Conservation (phyloP, 2,888 invertebrate genomes). For the Entomobrya proxima region DNA sequence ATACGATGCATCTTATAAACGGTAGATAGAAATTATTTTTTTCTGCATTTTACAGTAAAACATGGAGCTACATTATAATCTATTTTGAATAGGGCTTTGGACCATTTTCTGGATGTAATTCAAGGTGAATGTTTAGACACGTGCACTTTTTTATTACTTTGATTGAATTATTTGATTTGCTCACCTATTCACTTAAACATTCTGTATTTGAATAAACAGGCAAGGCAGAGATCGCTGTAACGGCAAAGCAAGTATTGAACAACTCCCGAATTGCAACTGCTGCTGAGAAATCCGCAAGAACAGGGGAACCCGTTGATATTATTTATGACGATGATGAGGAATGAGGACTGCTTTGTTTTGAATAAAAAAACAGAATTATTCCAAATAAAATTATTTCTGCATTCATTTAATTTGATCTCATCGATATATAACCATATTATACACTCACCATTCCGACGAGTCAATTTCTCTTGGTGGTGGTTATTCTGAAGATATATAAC, state of each 20-base stretch:
- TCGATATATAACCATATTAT: too few relatives aligned
- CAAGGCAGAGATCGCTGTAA: background rate
- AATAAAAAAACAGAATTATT: too few relatives aligned
- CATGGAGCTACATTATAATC: too few relatives aligned
- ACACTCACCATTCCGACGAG: too few relatives aligned
- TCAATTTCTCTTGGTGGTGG: too few relatives aligned
- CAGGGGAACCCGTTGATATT: slow-evolving; percentile 23
- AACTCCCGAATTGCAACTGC: slow-evolving; percentile 13
- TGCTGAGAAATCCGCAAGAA: slow-evolving; percentile 17
- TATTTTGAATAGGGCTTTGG: too few relatives aligned
- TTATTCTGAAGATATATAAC: too few relatives aligned
- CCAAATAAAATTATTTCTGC: too few relatives aligned
- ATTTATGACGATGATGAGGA: background rate
- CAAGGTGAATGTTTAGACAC: background rate
- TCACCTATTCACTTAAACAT: background rate
- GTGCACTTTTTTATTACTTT: background rate
- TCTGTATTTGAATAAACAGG: background rate
- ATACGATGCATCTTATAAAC: slow-evolving; percentile 26
- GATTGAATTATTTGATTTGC: background rate
- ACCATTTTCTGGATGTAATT: slow-evolving; percentile 22
- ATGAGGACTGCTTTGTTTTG: too few relatives aligned
- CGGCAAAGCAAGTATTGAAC: slow-evolving; percentile 6
- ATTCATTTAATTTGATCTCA: too few relatives aligned
- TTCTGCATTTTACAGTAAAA: too few relatives aligned
- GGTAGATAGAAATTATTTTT: too few relatives aligned